Base-by-base conservation (phyloP, 2,113 vertebrate species). In the Dromaius novaehollandiae region DNA sequence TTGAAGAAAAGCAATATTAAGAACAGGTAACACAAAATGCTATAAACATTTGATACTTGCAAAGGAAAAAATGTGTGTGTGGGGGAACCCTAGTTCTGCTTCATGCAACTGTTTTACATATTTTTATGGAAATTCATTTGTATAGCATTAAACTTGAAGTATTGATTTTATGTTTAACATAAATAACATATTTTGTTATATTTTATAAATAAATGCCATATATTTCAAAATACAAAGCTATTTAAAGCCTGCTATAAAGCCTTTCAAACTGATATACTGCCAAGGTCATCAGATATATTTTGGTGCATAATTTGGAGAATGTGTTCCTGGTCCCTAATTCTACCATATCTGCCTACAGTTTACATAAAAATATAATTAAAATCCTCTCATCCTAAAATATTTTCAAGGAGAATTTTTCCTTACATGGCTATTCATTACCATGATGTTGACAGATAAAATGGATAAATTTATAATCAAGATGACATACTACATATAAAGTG, bases 361-460 rank as follows among this genome's bases (percentile, higher is more conserved):
- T 97, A 98, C 97, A 97, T 97, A 95, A 96, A 98, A 97, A 97
- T 93, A 82, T 90, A 97, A 97, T 97, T 96, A 94, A 97, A 75
- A 14, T 51, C 91, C 89, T 96, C 93, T 96, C 79, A 82, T 93
- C 80, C 96, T 95, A 95, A 97, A 97, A 96, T 94, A 91, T 95
- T 96, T 97, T 90, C 56, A 90, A 73, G 82, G 71, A 78, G 93
- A 89, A 97, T 90, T 95, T 96, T 96, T 88, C 81, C 83, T 8
- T 92, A 86, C 56, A 22, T 91, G 55, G 96, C 74, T 93, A 96
- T 96, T 93, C 84, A 96, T 97, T 96, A 88, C 84, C 82, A 75
- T 78, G 85, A 93, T 95, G 90, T 87, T 97, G 92, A 93, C 95
- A 96, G 91, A 97, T 97, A 97, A 96, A 94, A 68, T 38, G 90